A percentile compares a stretch with the other conserved stretches of the same genome.
Conservation (phyloP, 2,113 vertebrate genomes). For the Piaya cayana region DNA sequence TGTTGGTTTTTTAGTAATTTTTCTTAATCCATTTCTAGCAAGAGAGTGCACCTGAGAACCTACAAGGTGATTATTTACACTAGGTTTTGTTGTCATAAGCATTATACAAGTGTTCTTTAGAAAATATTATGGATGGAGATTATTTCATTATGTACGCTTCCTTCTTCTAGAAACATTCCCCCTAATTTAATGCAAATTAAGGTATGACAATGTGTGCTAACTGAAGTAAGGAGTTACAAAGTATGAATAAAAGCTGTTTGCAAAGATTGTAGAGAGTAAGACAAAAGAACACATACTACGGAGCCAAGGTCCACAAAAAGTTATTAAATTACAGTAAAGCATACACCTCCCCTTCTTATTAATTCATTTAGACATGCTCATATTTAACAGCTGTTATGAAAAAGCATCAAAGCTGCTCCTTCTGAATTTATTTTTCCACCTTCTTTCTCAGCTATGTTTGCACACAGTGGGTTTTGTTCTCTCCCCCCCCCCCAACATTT, state of each 20-base stretch:
- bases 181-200: not conserved
- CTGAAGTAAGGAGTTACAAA: not conserved
- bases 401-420: not conserved
- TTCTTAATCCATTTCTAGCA: not conserved
- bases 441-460: not conserved
- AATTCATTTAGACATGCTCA: not conserved
- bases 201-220: not conserved
- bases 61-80: not conserved
- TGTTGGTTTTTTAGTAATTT: too few relatives aligned
- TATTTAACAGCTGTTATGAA: not conserved
- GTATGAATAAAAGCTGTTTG: not conserved
- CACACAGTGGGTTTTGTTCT: not conserved
- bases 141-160: not conserved
- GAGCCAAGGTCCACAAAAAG: not conserved
- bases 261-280: not conserved
- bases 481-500: not conserved
- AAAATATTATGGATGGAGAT: not conserved
- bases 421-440: not conserved
- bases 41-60: not conserved
- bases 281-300: not conserved
- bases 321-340: not conserved
- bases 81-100: not conserved
- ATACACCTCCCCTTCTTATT: accelerated
- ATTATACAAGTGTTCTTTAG: not conserved
- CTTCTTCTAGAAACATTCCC: not conserved